Base-by-base conservation (phyloP, 2,888 invertebrate species). In the Leptopilina syphax region DNA sequence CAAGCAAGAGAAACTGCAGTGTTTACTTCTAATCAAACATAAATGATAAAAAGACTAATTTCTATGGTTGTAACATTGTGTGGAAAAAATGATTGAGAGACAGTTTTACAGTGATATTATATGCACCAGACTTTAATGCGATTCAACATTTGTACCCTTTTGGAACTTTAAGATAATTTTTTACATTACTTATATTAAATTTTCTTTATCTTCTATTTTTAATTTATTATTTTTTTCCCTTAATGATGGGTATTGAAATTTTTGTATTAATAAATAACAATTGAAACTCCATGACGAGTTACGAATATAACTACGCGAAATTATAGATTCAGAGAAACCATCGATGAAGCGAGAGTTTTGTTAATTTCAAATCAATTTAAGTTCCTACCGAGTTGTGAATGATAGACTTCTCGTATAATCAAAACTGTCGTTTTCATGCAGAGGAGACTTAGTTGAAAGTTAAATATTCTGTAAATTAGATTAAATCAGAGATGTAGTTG, bases 361-460 rank as follows among this genome's bases (percentile, higher is more conserved):
- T 70, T 70, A 70, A 70, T 70, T 70, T 54, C 50, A 54, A 70
- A 70, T 70, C 70, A 70, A 70, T 70, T 70, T 13, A 70, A 70
- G 70, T 70, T 70, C 70, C 13, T 12, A 50, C 3, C 50, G 70
- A 70, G 50, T 70, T 70, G 27, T 54, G 70, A 70, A 57, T 13
- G 54, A 13, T 54, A 54, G 54, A 34, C 54, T 73, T n/a, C 73
- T 57, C 1, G 70, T 3, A 73, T 73, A 73, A 73, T 73, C 73
- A 73, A 73, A 27, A 34, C 57, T 73, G 54, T 34, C 13, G 34
- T 73, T 73, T 73, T 57, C 54, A 73, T 73, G 57, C 5, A 73
- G 54, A 73, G 34, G n/a, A 73, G n/a, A 54, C 54, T 27, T 0
- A 9, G 13, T 57, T 54, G 9, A 73, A 73, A 73, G 27, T 73